A percentile compares a stretch with the other conserved stretches of the same genome.
Evolutionary conservation across 2,888 invertebrate genomes (phyloP).

Genomic region (Drosophila tanythrix): DNA sequence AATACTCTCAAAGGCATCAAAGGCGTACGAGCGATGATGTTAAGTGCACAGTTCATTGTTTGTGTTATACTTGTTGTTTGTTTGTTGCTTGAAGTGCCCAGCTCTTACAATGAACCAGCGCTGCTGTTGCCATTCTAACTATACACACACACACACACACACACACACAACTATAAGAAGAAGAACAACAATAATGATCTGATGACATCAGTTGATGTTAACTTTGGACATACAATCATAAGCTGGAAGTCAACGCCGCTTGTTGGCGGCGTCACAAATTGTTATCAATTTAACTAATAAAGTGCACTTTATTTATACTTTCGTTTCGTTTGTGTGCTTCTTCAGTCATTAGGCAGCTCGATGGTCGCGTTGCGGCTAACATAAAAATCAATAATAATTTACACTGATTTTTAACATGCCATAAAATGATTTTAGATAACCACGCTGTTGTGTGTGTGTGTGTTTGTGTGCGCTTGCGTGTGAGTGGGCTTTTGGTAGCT

Average conservation of each 20-base stretch:
- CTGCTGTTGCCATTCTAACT: constrained; percentile 25
- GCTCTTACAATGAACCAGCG: constrained; percentile 63
- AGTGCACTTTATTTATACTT: constrained; percentile 42
- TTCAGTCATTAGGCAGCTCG: constrained; percentile 48
- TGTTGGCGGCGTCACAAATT: constrained; percentile 33
- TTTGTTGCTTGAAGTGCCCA: constrained; percentile 41
- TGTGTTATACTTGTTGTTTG: constrained; percentile 21
- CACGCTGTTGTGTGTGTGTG: constrained; percentile 8
- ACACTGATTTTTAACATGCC: constrained; percentile 68
- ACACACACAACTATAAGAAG: not conserved
- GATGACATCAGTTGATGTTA: constrained; percentile 57
- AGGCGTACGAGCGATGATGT: constrained; percentile 15
- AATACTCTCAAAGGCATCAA: constrained; percentile 42
- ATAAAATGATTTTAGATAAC: constrained; percentile 66
- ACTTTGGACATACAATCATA: constrained; percentile 24
- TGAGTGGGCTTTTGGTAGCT: constrained; percentile 47
- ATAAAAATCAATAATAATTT: constrained; percentile 71
- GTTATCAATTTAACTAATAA: constrained; percentile 67
- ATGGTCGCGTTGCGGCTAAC: constrained; percentile 26
- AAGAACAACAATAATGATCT: constrained; percentile 14
- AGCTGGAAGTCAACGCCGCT: constrained; percentile 22
- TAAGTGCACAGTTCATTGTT: constrained; percentile 43
- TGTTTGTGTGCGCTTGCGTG: constrained; percentile 29
- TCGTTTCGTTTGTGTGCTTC: constrained; percentile 1
- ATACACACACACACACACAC: not conserved